Evolutionary conservation across 2,113 vertebrate genomes (phyloP), one percentile per base, ranked within the genome.

Genomic region (Uria aalge): DNA sequence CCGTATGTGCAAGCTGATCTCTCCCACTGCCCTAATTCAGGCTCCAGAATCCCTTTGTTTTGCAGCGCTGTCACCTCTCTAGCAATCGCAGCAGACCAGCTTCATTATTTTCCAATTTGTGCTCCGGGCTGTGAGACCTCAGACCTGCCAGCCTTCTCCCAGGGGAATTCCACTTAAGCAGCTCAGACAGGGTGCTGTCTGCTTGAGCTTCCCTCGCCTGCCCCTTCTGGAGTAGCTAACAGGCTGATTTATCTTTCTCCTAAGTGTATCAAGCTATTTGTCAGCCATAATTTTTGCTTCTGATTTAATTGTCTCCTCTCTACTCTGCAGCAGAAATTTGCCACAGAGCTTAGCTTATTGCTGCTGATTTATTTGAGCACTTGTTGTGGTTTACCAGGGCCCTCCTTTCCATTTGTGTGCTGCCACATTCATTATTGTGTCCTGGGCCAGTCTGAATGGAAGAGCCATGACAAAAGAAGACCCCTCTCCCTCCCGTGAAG

Each of bases 91-190:
- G 75, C 8, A 36, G 50, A 85, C 23, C 77, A 63, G 88, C 75
- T 94, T 96, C 90, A 92, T 93, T 96, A 94, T 93, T 95, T 96
- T 86, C 91, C 74, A 95, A 91, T 97, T 93, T 96, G 80, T 91
- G 80, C 85, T 77, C 52, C 2, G 16, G 56, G 45, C 66, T 69
- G 48, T 72, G 62, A 94, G 90, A 95, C 81, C 79, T 93, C 53
- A 57, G 93, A 75, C 52, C 68, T 85, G 84, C 67, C 6, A 5
- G 29, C 73, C 56, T 63, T 88, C 59, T 91, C 55, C 52, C 62
- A 56, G 23, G 52, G 53, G 86, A 87, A 69, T 76, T 89, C 74
- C 74, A 73, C 89, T 94, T 83, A 50, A 38, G 75, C 50, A 78
- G 73, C 85, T 89, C 38, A 84, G 60, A 69, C 48, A 77, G 83